Conservation (phyloP, 2,888 invertebrate genomes). For the Drosophila prostipennis region DNA sequence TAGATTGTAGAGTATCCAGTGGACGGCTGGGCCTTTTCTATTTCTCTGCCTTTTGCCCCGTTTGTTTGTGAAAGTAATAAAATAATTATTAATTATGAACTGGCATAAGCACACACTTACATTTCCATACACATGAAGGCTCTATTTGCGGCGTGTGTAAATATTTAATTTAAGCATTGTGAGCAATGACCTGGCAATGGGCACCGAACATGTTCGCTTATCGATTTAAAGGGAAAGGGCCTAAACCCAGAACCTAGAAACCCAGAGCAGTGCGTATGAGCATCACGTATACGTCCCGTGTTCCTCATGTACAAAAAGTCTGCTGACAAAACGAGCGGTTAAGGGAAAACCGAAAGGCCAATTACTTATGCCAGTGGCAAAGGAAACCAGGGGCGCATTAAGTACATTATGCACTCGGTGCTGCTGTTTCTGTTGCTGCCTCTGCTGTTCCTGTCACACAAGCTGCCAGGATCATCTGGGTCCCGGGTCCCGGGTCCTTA, state of each 20-base stretch:
- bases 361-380: constrained; percentile 21
- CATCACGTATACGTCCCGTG: constrained; percentile 9
- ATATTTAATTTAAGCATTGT: constrained; percentile 31
- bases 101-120: constrained; percentile 12
- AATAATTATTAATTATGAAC: constrained; percentile 50
- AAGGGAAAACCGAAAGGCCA: constrained; percentile 6
- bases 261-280: background rate
- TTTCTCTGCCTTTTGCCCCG: background rate
- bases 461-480: constrained; percentile 24
- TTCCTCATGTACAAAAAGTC: background rate
- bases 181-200: constrained; percentile 32
- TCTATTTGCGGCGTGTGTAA: constrained; percentile 31
- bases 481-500: background rate
- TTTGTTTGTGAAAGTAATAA: constrained; percentile 41
- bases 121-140: background rate
- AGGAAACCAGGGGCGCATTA: constrained; percentile 18
- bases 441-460: constrained; percentile 10
- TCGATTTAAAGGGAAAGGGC: constrained; percentile 11
- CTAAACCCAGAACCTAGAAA: background rate
- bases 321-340: background rate
- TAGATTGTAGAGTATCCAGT: constrained; percentile 5
- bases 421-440: background rate
- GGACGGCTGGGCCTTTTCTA: background rate
- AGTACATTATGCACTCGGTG: constrained; percentile 29
- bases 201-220: constrained; percentile 25